phyloP scores from a whole-genome alignment of 2,113 vertebrate genomes.

The Crypturellus undulatus region DNA sequence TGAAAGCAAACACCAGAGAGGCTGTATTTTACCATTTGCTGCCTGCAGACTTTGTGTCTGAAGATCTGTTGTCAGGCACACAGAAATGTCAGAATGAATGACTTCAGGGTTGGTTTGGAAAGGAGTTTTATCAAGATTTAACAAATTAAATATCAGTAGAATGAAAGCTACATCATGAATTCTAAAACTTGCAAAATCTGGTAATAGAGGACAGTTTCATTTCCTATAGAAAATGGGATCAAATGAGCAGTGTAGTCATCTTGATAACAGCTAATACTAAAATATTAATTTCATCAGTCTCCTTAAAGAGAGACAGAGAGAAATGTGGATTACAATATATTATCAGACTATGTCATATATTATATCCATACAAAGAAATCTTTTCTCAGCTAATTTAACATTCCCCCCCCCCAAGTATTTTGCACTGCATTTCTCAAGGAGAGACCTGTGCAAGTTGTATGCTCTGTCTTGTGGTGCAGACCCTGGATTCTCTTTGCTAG shows the following conservation, averaged over 20 bases:
- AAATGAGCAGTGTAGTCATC: not conserved
- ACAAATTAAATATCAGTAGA: not conserved
- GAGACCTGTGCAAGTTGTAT: not conserved
- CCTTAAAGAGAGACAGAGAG: too few species aligned
- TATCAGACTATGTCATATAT: too few species aligned
- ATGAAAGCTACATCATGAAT: not conserved
- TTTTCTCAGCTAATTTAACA: not conserved
- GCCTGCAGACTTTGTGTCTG: not conserved
- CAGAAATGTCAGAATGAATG: not conserved
- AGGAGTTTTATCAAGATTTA: not conserved
- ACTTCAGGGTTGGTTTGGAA: not conserved
- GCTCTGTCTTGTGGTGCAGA: not conserved
- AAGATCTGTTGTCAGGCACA: not conserved
- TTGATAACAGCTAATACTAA: not conserved
- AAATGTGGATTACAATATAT: too few species aligned
- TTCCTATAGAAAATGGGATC: not conserved
- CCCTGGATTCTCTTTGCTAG: not conserved
- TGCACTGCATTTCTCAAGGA: not conserved
- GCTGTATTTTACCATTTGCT: not conserved
- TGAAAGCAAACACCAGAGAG: not conserved
- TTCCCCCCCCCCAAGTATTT: accelerated
- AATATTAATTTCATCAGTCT: not conserved
- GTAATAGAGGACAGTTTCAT: not conserved
- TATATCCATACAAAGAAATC: not conserved
- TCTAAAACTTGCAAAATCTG: not conserved